Conservation (phyloP, 2,797 vertebrate genomes). For the Orestias chungarensis region DNA sequence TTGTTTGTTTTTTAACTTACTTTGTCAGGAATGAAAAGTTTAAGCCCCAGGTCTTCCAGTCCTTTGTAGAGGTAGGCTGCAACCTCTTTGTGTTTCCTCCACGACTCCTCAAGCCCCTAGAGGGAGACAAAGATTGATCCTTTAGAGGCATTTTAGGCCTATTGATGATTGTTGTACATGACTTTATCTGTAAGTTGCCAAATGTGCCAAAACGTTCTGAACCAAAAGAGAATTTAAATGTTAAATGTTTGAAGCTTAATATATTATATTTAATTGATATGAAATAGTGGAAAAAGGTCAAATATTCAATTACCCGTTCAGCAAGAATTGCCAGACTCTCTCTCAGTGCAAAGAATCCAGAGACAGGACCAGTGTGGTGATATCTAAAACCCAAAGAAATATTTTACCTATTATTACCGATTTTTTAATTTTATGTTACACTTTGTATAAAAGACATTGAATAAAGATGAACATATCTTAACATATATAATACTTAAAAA, state of each 20-base stretch:
- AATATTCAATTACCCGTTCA: constrained; percentile 81
- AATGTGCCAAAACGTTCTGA: background rate
- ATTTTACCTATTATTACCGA: background rate
- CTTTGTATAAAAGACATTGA: background rate
- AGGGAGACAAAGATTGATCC: constrained; percentile 43
- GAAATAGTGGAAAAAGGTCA: background rate
- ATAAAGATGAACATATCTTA: background rate
- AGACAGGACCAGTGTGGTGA: constrained; percentile 90
- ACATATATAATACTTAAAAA: background rate
- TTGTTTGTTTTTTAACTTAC: constrained; percentile 67
- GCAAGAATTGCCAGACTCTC: constrained; percentile 89
- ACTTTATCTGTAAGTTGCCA: background rate
- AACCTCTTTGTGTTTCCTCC: constrained; percentile 85
- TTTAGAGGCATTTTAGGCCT: background rate
- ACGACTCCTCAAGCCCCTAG: constrained; percentile 90
- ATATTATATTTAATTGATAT: background rate
- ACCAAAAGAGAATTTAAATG: background rate
- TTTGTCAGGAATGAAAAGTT: constrained; percentile 90
- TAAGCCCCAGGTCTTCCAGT: constrained; percentile 85
- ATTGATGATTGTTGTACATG: background rate
- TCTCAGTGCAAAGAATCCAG: constrained; percentile 86
- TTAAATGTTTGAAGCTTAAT: background rate
- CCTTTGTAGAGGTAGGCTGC: constrained; percentile 82
- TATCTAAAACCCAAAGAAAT: constrained; percentile 80
- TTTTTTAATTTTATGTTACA: background rate